Percentiles rank a stretch among this genome's conserved stretches.
phyloP scores from a whole-genome alignment of 2,888 invertebrate genomes.

The Cristatella mucedo region DNA sequence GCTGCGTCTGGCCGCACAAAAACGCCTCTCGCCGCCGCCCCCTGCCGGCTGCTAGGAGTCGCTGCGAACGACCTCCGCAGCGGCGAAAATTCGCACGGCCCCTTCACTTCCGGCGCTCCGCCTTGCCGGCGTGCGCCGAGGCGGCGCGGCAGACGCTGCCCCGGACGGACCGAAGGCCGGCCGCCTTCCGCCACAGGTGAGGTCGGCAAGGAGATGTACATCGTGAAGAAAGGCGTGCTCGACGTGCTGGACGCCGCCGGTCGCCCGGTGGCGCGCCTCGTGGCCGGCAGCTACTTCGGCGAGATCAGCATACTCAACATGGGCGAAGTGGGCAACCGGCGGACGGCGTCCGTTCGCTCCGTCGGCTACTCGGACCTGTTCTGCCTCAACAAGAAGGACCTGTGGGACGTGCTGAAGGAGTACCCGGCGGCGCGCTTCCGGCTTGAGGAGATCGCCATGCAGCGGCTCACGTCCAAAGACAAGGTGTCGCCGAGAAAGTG shows the following conservation, averaged over 20 bases:
- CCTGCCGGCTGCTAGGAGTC: too few species aligned
- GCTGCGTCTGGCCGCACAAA: too few species aligned
- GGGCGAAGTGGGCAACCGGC: constrained; percentile 93
- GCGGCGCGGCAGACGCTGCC: too few species aligned
- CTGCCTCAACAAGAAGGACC: constrained; percentile 94
- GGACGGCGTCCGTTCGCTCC: constrained; percentile 91
- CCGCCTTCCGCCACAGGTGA: too few species aligned
- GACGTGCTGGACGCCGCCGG: constrained; percentile 60
- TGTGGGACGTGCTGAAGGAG: constrained; percentile 89
- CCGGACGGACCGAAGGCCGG: too few species aligned
- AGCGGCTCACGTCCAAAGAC: too few species aligned
- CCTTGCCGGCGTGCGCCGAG: too few species aligned
- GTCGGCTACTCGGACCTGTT: constrained; percentile 97
- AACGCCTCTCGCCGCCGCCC: too few species aligned
- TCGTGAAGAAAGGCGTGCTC: constrained; percentile 73
- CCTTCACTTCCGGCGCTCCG: too few species aligned
- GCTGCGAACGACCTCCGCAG: too few species aligned
- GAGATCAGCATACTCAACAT: constrained; percentile 84
- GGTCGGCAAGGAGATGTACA: constrained; percentile 99
- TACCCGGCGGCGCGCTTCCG: constrained; percentile 48
- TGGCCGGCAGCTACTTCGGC: constrained; percentile 97
- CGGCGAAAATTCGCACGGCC: too few species aligned
- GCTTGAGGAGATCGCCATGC: constrained; percentile 88
- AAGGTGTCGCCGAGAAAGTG: too few species aligned
- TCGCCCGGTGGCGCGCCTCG: constrained; percentile 84